Evolutionary conservation across 92 coral and sea anemone species (phyloP).

Genomic region (Hydrozoanthus gracilis): DNA sequence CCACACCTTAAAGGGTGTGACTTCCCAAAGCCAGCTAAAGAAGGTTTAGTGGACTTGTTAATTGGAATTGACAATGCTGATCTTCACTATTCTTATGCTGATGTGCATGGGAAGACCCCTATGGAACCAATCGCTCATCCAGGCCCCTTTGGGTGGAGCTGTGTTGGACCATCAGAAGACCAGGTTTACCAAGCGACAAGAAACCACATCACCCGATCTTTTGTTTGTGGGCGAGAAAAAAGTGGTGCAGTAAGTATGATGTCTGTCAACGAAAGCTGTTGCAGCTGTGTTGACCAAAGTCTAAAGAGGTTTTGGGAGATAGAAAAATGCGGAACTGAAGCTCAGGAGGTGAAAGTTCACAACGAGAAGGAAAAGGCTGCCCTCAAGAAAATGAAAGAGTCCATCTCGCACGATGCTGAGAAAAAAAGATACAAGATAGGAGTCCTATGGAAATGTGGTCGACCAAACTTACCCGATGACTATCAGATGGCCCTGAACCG

Average conservation of each 20-base stretch:
- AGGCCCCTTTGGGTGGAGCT: slow-evolving; percentile 79
- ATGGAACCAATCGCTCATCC: slow-evolving; percentile 63
- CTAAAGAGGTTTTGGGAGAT: slow-evolving; percentile 67
- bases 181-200: no score
- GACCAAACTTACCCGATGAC: slow-evolving; percentile 56
- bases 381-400: no score
- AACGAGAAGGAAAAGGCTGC: slow-evolving; percentile 35
- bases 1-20: slow-evolving; percentile 56
- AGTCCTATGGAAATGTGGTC: slow-evolving; percentile 57
- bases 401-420: no score
- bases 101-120: no score
- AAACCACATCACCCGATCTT: no score
- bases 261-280: slow-evolving; percentile 14
- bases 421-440: no score
- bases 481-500: no score
- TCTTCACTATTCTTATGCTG: slow-evolving; percentile 75
- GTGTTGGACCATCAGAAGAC: no score
- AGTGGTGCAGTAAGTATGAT: no score
- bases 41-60: slow-evolving; percentile 62
- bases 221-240: slow-evolving; percentile 16
- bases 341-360: no score
- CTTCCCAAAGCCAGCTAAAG: slow-evolving; percentile 69
- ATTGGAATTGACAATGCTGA: slow-evolving; percentile 66
- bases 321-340: slow-evolving; percentile 61
- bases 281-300: slow-evolving; percentile 54